These are phyloP conservation scores for Salvelinus sp. DNA, from an alignment of 2,113 vertebrate genomes.

Conservation along the genomic window DNA sequence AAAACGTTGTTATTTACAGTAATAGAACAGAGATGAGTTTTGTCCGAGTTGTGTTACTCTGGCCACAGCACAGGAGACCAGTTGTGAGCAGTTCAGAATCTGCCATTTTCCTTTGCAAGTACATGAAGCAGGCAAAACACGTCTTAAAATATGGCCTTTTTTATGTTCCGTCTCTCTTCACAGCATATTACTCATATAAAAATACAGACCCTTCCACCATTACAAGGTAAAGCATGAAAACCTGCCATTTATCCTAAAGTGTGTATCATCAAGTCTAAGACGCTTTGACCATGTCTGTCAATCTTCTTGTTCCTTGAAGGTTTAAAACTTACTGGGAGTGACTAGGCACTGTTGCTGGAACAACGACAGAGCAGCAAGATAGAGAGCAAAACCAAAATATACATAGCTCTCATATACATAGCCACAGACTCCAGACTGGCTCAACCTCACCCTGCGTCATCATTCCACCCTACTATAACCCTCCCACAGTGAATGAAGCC, in stretches of 20 bases:
- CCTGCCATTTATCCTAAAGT: neutral
- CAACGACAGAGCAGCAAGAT: constrained; percentile 31
- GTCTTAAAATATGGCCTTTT: constrained; percentile 18
- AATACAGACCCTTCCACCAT: neutral
- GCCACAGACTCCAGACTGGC: neutral
- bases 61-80: neutral
- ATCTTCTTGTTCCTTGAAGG: neutral
- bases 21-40: constrained; percentile 59
- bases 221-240: neutral
- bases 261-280: too few relatives aligned
- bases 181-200: constrained; percentile 19
- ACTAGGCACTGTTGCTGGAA: neutral
- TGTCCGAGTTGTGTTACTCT: constrained; percentile 28
- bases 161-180: constrained; percentile 12
- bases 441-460: constrained; percentile 1
- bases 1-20: constrained; percentile 64
- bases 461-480: too few relatives aligned
- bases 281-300: too few relatives aligned
- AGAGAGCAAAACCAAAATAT: neutral
- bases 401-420: constrained; percentile 6
- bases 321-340: neutral
- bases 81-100: constrained; percentile 31
- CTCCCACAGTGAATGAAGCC: neutral
- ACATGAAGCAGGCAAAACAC: constrained; percentile 2
- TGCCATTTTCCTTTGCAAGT: neutral